Percentiles rank a stretch among this genome's conserved stretches.
Evolutionary conservation across 2,888 invertebrate genomes (phyloP).

Genomic region (Fissipunctia ypsillon): DNA sequence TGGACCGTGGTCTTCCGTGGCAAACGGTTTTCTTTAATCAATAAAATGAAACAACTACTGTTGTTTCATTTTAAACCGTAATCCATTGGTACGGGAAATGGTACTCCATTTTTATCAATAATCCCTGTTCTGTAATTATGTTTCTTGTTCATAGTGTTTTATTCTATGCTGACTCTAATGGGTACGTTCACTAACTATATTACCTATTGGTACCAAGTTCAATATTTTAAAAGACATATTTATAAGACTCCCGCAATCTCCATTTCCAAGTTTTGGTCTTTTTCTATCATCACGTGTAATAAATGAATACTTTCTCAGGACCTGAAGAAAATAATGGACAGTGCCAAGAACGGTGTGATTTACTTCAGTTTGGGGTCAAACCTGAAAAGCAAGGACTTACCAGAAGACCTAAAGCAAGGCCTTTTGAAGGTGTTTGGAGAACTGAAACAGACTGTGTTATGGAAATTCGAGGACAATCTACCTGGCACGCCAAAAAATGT

Average conservation of each 20-base stretch:
- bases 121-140: background rate
- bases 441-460: constrained; percentile 84
- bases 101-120: too few relatives aligned
- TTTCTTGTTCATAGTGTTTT: too few relatives aligned
- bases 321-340: constrained; percentile 79
- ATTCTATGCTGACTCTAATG: background rate
- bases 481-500: constrained; percentile 73
- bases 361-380: constrained; percentile 87
- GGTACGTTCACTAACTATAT: background rate
- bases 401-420: constrained; percentile 69
- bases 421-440: constrained; percentile 78
- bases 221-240: background rate
- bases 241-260: too few relatives aligned
- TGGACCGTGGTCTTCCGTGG: background rate
- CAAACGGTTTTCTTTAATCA: background rate
- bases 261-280: background rate
- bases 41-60: too few relatives aligned
- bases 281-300: background rate
- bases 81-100: too few relatives aligned
- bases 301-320: constrained; percentile 67
- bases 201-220: background rate
- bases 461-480: constrained; percentile 77
- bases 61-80: too few relatives aligned
- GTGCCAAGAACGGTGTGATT: constrained; percentile 81
- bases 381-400: constrained; percentile 78